Conservation (phyloP, 2,888 invertebrate genomes). For the Rotaria magnacalcarata region DNA sequence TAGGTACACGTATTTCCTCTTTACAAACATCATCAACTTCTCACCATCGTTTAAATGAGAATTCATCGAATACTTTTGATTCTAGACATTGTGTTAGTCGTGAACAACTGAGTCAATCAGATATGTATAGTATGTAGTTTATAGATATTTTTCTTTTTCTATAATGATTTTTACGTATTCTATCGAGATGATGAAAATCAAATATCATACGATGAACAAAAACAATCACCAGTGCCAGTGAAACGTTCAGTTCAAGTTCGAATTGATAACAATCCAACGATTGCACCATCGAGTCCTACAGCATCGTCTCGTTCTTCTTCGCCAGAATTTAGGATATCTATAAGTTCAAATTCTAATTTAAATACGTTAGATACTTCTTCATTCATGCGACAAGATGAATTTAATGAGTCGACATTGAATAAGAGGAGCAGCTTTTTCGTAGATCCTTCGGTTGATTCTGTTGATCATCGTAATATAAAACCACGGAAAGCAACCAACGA, state of each 20-base stretch:
- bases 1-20: not conserved
- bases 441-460: not conserved
- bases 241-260: not conserved
- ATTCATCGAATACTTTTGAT: not conserved
- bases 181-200: not conserved
- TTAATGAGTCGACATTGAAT: not conserved
- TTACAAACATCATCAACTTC: not conserved
- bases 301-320: no score
- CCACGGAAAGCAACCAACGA: not conserved
- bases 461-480: not conserved
- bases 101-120: not conserved
- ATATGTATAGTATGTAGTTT: not conserved
- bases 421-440: not conserved
- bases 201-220: not conserved
- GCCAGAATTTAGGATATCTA: no score
- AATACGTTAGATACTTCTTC: not conserved
- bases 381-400: not conserved
- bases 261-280: not conserved
- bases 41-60: not conserved
- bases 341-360: not conserved
- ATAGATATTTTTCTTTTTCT: no score
- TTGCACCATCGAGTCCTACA: not conserved
- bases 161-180: no score
- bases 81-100: conserved; percentile 20
- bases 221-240: not conserved